A percentile compares a stretch with the other conserved stretches of the same genome.
Conservation (phyloP, 2,888 invertebrate genomes). For the Sarcophaga caerulescens region DNA sequence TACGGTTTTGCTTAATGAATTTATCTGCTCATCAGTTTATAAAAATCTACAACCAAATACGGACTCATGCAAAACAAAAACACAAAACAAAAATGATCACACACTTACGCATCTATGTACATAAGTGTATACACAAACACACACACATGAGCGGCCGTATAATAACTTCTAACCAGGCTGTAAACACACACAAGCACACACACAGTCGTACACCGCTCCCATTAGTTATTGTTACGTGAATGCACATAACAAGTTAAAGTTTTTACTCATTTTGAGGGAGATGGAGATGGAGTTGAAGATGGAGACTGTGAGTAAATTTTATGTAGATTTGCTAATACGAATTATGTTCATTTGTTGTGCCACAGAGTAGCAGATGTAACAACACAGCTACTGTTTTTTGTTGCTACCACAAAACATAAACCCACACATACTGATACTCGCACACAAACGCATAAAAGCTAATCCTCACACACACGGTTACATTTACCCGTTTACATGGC, state of each 20-base stretch:
- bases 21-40: constrained; percentile 80
- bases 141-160: background rate
- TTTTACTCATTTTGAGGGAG: constrained; percentile 65
- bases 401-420: constrained; percentile 64
- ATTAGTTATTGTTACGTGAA: constrained; percentile 32
- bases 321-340: constrained; percentile 80
- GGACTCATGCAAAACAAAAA: constrained; percentile 47
- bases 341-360: constrained; percentile 76
- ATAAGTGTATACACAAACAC: background rate
- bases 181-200: background rate
- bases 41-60: constrained; percentile 63
- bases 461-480: background rate
- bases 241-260: constrained; percentile 46
- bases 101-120: constrained; percentile 22
- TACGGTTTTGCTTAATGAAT: constrained; percentile 81
- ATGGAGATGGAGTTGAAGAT: constrained; percentile 56
- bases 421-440: constrained; percentile 5
- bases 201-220: background rate
- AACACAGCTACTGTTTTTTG: constrained; percentile 56
- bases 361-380: constrained; percentile 56
- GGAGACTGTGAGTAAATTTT: constrained; percentile 74
- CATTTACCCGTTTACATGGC: background rate
- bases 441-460: background rate
- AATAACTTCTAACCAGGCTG: background rate
- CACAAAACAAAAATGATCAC: background rate